A percentile compares a stretch with the other conserved stretches of the same genome.
These are phyloP conservation scores for Drosophila vallismaia DNA, from an alignment of 2,888 invertebrate species.

Conservation along the genomic window DNA sequence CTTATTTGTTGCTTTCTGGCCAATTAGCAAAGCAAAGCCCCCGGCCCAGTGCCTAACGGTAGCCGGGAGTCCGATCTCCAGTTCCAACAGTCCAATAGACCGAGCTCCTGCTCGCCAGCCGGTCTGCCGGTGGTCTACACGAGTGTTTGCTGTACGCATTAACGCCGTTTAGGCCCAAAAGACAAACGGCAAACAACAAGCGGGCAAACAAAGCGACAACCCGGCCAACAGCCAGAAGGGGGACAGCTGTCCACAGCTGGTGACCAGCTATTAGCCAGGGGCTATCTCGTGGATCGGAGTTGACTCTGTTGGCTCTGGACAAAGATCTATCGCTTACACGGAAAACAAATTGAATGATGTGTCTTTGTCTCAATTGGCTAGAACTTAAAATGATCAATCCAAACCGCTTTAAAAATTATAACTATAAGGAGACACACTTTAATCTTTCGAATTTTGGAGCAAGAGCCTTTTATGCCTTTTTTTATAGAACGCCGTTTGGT, in stretches of 20 bases:
- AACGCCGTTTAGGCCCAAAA: slow-evolving; percentile 54
- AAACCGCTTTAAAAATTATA: too few relatives aligned
- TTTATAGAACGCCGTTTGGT: slow-evolving; percentile 10
- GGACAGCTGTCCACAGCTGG: slow-evolving; percentile 46
- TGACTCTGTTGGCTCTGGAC: slow-evolving; percentile 28
- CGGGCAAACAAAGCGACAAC: slow-evolving; percentile 39
- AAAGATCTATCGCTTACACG: slow-evolving; percentile 35
- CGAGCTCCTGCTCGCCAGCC: slow-evolving; percentile 30
- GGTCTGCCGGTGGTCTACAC: slow-evolving; percentile 57
- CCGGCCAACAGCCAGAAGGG: slow-evolving; percentile 28
- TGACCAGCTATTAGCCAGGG: slow-evolving; percentile 42
- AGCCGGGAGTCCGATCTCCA: slow-evolving; percentile 26
- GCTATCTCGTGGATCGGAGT: slow-evolving; percentile 35
- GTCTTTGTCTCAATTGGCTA: background rate
- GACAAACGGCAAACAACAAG: slow-evolving; percentile 36
- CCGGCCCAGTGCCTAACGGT: slow-evolving; percentile 63
- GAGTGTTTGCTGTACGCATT: slow-evolving; percentile 63
- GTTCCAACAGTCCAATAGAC: background rate
- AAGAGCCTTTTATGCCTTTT: too few relatives aligned
- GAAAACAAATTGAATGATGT: slow-evolving; percentile 6
- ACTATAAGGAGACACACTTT: too few relatives aligned
- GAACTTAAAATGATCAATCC: background rate
- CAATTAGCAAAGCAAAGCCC: slow-evolving; percentile 64
- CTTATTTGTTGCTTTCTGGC: slow-evolving; percentile 57
- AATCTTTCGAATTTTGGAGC: too few relatives aligned